Percentiles rank a stretch among this genome's conserved stretches.
Conservation (phyloP, 1,140 invertebrate species). For the Leptonema lineaticorne region DNA sequence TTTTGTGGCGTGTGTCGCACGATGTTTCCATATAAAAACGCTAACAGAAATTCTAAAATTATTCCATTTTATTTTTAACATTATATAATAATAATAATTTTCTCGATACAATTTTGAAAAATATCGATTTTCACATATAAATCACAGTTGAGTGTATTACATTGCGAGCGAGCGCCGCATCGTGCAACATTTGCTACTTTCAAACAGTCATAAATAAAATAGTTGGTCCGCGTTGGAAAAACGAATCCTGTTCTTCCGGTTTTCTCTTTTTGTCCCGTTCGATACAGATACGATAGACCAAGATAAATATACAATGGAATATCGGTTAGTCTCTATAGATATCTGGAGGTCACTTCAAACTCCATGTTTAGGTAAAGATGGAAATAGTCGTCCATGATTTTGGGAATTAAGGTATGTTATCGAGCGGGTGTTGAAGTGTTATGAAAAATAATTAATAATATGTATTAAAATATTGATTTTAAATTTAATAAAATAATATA, state of each 20-base stretch:
- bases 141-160: neutral
- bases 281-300: neutral
- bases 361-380: constrained; percentile 39
- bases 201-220: constrained; percentile 40
- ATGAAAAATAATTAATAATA: too few relatives aligned
- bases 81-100: neutral
- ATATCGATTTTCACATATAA: neutral
- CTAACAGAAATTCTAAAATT: neutral
- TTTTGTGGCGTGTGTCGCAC: constrained; percentile 25
- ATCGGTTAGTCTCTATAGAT: constrained; percentile 26
- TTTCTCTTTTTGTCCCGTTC: constrained; percentile 19
- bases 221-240: constrained; percentile 23
- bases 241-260: neutral
- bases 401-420: constrained; percentile 19
- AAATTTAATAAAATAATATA: too few relatives aligned
- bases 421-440: too few relatives aligned
- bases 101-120: neutral
- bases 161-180: neutral
- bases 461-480: too few relatives aligned
- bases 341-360: constrained; percentile 42
- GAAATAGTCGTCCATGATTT: constrained; percentile 30
- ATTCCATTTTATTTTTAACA: neutral
- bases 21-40: neutral
- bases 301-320: constrained; percentile 12
- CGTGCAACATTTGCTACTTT: constrained; percentile 33